phyloP scores from a whole-genome alignment of 2,797 vertebrate species.

The Spondyliosoma cantharus region DNA sequence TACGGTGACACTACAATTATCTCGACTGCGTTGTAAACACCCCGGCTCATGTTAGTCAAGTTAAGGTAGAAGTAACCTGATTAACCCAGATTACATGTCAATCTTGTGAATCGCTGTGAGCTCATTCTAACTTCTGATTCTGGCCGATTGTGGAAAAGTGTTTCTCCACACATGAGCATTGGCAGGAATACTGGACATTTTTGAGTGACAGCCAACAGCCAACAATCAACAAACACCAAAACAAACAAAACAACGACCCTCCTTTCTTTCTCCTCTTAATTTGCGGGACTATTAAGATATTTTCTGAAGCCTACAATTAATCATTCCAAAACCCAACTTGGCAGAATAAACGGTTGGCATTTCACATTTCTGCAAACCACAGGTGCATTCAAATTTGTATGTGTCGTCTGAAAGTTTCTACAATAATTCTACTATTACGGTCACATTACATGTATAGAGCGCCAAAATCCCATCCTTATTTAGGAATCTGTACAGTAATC shows the following conservation, averaged over 20 bases:
- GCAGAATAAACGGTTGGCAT: too few species aligned
- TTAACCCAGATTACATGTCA: slow-evolving; percentile 58
- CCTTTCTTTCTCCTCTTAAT: slow-evolving; percentile 3
- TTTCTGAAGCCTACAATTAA: slow-evolving; percentile 15
- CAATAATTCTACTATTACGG: too few species aligned
- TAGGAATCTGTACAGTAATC: too few species aligned
- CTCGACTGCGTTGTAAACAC: slow-evolving; percentile 55
- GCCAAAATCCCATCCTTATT: too few species aligned
- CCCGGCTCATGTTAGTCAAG: slow-evolving; percentile 58
- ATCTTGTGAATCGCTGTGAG: slow-evolving; percentile 39
- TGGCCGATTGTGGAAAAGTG: background rate
- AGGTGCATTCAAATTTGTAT: too few species aligned
- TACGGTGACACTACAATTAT: slow-evolving; percentile 63
- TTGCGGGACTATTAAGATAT: slow-evolving; percentile 1
- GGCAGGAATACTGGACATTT: background rate
- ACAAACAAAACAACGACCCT: background rate
- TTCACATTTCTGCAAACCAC: too few species aligned
- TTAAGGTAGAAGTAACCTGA: slow-evolving; percentile 56
- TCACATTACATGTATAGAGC: too few species aligned
- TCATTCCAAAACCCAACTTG: background rate
- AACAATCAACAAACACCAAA: background rate
- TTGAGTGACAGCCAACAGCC: background rate
- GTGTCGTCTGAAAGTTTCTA: too few species aligned
- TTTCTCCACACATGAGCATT: background rate
- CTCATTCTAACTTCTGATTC: slow-evolving; percentile 20